Percentiles rank a stretch among this genome's conserved stretches.
Evolutionary conservation across 1,140 invertebrate genomes (phyloP).

Genomic region (Uloborus diversus): DNA sequence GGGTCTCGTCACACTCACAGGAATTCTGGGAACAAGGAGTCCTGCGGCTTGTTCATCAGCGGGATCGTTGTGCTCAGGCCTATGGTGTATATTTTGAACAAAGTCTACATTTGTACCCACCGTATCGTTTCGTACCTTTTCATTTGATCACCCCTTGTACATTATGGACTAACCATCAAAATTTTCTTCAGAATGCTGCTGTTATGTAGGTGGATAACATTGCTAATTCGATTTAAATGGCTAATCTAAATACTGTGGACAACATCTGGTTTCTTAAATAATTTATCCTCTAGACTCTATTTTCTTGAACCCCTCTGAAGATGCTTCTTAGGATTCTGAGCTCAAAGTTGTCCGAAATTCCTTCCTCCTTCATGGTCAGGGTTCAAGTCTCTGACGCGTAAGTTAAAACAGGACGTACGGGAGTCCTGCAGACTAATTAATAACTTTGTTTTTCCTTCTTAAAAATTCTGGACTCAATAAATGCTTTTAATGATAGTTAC

Average conservation of each 20-base stretch:
- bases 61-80: too few relatives aligned
- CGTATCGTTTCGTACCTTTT: too few relatives aligned
- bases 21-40: too few relatives aligned
- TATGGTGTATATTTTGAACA: too few relatives aligned
- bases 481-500: too few relatives aligned
- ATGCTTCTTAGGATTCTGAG: neutral
- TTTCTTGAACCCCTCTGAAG: neutral
- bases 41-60: too few relatives aligned
- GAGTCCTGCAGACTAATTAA: neutral
- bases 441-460: neutral
- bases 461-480: neutral
- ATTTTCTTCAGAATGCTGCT: neutral
- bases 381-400: neutral
- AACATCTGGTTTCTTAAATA: neutral
- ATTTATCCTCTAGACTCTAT: constrained; percentile 9
- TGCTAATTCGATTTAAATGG: neutral
- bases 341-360: neutral
- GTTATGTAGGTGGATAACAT: neutral
- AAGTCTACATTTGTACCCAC: too few relatives aligned
- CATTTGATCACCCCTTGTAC: too few relatives aligned
- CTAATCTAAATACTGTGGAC: neutral
- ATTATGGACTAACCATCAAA: neutral
- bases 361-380: neutral
- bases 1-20: too few relatives aligned
- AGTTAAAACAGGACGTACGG: neutral